phyloP scores from a whole-genome alignment of 2,888 invertebrate genomes.

The Malthinus seriepunctatus region DNA sequence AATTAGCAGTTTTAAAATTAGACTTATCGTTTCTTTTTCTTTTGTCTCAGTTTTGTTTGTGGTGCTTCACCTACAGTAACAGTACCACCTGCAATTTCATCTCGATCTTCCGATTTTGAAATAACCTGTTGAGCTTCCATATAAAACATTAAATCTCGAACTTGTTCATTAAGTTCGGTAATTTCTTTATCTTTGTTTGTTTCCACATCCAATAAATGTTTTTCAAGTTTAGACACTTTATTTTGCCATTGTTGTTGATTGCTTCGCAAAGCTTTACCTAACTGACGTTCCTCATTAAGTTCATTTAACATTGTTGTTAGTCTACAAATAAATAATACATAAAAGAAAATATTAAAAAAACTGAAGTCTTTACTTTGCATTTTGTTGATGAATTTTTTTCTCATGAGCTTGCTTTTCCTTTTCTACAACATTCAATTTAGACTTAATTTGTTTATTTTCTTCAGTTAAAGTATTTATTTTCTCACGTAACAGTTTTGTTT shows the following conservation, averaged over 20 bases:
- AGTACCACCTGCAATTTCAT: slow-evolving; percentile 65
- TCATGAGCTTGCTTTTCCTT: slow-evolving; percentile 73
- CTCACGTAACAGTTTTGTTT: slow-evolving; percentile 52
- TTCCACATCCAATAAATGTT: slow-evolving; percentile 53
- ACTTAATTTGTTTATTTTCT: slow-evolving; percentile 53
- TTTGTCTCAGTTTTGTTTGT: slow-evolving; percentile 19
- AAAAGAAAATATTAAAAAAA: background rate
- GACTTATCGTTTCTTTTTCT: slow-evolving; percentile 8
- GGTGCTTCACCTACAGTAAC: slow-evolving; percentile 60
- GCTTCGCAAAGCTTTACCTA: slow-evolving; percentile 75
- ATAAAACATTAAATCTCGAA: slow-evolving; percentile 96
- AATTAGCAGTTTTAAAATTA: too few species aligned
- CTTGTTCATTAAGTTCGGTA: slow-evolving; percentile 86
- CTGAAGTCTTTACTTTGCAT: slow-evolving; percentile 58
- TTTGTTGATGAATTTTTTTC: slow-evolving; percentile 68
- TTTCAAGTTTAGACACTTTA: slow-evolving; percentile 62
- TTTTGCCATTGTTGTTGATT: slow-evolving; percentile 77
- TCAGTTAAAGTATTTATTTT: slow-evolving; percentile 58
- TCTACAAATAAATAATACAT: slow-evolving; percentile 48
- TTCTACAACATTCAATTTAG: slow-evolving; percentile 58
- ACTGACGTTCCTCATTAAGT: slow-evolving; percentile 81
- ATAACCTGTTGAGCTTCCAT: slow-evolving; percentile 79
- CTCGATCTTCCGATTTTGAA: slow-evolving; percentile 59
- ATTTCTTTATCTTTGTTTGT: slow-evolving; percentile 66
- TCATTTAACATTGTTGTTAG: slow-evolving; percentile 69